Evolutionary conservation across 2,797 vertebrate species (phyloP).

Genomic region (Thunnus albacares): DNA sequence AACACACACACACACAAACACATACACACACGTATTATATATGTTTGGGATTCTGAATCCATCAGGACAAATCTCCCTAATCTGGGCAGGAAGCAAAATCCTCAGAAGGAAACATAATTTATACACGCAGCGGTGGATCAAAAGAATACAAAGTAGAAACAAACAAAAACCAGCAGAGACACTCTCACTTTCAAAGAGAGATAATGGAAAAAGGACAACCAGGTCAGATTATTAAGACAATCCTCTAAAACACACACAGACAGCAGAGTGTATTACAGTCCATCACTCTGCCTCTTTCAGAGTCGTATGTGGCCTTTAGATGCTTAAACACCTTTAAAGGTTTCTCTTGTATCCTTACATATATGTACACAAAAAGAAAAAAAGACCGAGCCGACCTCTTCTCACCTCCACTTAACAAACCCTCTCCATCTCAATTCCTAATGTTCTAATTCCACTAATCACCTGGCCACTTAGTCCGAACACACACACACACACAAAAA

Average conservation of each 20-base stretch:
- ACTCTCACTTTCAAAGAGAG: conserved; percentile 81
- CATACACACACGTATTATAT: conserved; percentile 61
- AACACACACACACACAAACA: neutral
- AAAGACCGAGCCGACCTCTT: conserved; percentile 42
- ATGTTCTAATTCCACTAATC: conserved; percentile 82
- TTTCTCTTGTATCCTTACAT: conserved; percentile 35
- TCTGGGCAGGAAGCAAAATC: conserved; percentile 78
- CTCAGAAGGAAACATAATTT: conserved; percentile 59
- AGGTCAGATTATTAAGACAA: conserved; percentile 91
- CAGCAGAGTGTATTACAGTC: conserved; percentile 5
- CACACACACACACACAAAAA: conserved; percentile 26
- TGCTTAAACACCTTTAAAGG: conserved; percentile 33
- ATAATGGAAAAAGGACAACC: conserved; percentile 89
- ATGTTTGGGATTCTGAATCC: conserved; percentile 86
- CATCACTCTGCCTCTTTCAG: conserved; percentile 11
- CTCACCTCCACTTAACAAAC: conserved; percentile 74
- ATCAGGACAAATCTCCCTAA: conserved; percentile 85
- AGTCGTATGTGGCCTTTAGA: conserved; percentile 35
- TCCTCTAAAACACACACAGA: conserved; percentile 35
- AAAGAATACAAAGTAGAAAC: conserved; percentile 84
- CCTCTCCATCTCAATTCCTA: conserved; percentile 80
- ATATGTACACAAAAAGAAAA: conserved; percentile 38
- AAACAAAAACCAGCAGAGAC: conserved; percentile 41
- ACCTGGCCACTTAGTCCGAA: conserved; percentile 73
- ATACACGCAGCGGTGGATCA: conserved; percentile 66